Evolutionary conservation across 2,888 invertebrate genomes (phyloP), one percentile per base, ranked within the genome.

Genomic region (Macrostomum cliftonense): DNA sequence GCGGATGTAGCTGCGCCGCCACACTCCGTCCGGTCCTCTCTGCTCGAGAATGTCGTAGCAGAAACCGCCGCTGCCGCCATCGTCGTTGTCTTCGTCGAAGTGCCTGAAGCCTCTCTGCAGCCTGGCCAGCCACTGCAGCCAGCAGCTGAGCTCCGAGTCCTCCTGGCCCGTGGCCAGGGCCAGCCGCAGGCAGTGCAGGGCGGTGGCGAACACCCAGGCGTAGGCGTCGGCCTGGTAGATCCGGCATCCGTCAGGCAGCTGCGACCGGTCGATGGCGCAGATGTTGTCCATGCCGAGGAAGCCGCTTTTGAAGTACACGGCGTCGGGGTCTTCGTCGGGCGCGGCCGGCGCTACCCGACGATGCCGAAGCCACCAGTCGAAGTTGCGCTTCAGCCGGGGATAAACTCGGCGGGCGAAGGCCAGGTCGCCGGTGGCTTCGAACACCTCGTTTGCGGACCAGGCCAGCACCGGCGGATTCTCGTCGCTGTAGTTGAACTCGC

Each of bases 391-490:
- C 17, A 28, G 28, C 5, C 28, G 28, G 5, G 14, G 19, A 43
- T 43, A 14, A 43, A 19, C 9, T 11, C 19, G 4, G 20, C 21
- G 16, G 4, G 14, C 17, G 9, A 14, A 14, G 16, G 42, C 49
- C 12, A 37, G 44, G 4, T 36, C 46, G 2, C 50, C 56, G 37
- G 46, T 47, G 17, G 48, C 51, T 13, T 50, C 47, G 48, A 48
- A 56, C 21, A 56, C 53, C 36, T 50, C 54, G 43, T 45, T 36
- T 12, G 50, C 53, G 2, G 68, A 66, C 58, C 67, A 68, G 5
- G 67, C 68, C 54, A 68, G 67, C 1, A 70, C 65, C 0, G 70
- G 70, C 1, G 70, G 70, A 51, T 70, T 70, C 12, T 65, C 65
- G 51, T 70, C 69, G 47, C 63, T 61, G 55, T 69, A 63, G 38